Conservation (phyloP, 2,113 vertebrate species). For the Excalfactoria chinensis region DNA sequence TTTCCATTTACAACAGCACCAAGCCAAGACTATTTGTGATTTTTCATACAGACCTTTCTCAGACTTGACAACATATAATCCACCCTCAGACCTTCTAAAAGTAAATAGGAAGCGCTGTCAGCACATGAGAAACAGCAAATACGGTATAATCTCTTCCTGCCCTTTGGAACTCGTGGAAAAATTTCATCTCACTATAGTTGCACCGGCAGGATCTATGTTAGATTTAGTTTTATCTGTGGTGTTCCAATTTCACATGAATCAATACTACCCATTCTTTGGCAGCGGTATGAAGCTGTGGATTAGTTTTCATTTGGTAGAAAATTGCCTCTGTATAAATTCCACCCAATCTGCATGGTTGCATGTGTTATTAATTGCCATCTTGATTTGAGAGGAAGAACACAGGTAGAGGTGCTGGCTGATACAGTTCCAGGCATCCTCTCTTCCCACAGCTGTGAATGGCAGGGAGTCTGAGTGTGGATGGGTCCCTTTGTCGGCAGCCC, state of each 20-base stretch:
- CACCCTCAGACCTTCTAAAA: neutral
- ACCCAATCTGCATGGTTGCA: neutral
- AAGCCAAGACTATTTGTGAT: neutral
- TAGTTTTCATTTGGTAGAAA: neutral
- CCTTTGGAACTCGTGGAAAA: neutral
- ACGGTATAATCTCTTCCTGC: neutral
- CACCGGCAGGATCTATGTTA: neutral
- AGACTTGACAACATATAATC: neutral
- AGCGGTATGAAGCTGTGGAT: neutral
- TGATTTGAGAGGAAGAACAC: neutral
- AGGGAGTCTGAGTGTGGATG: neutral
- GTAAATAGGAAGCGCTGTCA: neutral
- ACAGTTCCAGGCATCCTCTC: neutral
- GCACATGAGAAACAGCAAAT: neutral
- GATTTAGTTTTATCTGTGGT: neutral
- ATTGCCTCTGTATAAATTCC: fast-evolving
- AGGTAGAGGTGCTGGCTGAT: neutral
- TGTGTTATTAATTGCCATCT: neutral
- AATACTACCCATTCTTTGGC: neutral
- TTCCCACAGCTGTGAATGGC: fast-evolving
- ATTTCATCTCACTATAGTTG: neutral
- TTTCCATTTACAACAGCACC: neutral
- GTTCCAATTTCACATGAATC: fast-evolving
- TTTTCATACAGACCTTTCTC: neutral
- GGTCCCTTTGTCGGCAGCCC: neutral